Base-by-base conservation (phyloP, 64 coral and sea anemone species). In the Montipora efflorescens region DNA sequence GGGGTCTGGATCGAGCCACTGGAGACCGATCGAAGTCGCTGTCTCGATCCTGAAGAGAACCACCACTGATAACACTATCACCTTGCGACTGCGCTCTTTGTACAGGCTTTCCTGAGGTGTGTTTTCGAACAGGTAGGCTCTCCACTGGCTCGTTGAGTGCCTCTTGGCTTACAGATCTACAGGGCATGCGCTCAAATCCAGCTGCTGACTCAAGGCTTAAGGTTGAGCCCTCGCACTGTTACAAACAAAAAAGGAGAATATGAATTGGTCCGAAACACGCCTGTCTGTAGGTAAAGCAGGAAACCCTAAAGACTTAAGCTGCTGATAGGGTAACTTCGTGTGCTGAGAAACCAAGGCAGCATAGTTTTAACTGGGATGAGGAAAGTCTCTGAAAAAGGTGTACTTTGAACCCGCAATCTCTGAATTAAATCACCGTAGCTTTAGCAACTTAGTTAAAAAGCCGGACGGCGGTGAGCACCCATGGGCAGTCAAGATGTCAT, bases 11-110 rank as follows among this genome's bases (percentile, higher is more conserved):
- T 15, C 89, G 87, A 23, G 72, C 57, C 28, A 97, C 45, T 10
- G 75, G 95, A 21, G 88, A 72, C 81, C 93, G 85, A 58, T 97
- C 95, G 67, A 97, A 97, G 74, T 97, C 96, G 50, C 78, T 81
- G 0, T 97, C 96, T 82, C 94, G 92, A 46, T 97, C 96, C 81
- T 97, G 96, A 20, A 95, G 90, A 16, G 96, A 97, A 16, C 91
- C 96, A 61, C 93, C 96, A 59, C 96, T 97, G 83, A 97, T 93
- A 22, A 97, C 89, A 79, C 96, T 97, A 59, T 97, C 96, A 16
- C 91, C 96, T 92, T 97, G 96, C 12, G 96, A 97, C 46, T 92
- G 93, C 7, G 92, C 93, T 36, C 96, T 93, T 49, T 92, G 76
- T 48, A 97, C 94, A 72, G 91, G 93, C 22, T 90, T 76, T 52